phyloP scores from a whole-genome alignment of 2,888 invertebrate species.

The Linnaemya tessellans region DNA sequence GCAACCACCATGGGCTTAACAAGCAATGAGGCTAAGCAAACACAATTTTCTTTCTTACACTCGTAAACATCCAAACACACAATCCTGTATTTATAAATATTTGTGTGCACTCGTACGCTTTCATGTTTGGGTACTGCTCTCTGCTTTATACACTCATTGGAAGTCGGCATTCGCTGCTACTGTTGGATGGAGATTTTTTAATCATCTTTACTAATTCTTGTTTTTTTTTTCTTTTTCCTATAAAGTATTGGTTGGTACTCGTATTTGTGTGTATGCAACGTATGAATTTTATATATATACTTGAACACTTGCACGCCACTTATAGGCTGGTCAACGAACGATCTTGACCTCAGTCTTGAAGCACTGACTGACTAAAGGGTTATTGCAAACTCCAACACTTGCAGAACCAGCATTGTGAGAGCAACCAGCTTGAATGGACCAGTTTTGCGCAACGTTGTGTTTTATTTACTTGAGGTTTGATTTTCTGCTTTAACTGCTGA shows the following conservation, averaged over 20 bases:
- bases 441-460: constrained; percentile 55
- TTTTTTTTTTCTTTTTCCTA: constrained; percentile 34
- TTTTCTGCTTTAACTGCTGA: constrained; percentile 16
- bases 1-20: constrained; percentile 31
- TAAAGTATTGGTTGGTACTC: constrained; percentile 23
- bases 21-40: constrained; percentile 26
- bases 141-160: constrained; percentile 10
- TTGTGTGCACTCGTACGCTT: not conserved
- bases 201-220: constrained; percentile 54
- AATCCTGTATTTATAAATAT: not conserved
- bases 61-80: constrained; percentile 1
- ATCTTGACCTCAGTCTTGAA: constrained; percentile 73
- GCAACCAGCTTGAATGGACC: constrained; percentile 58
- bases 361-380: constrained; percentile 67
- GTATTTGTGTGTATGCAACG: constrained; percentile 27
- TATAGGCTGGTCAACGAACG: constrained; percentile 72
- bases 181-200: constrained; percentile 40
- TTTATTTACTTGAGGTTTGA: constrained; percentile 35
- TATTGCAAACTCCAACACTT: constrained; percentile 55
- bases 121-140: constrained; percentile 14
- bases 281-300: constrained; percentile 17
- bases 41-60: constrained; percentile 34
- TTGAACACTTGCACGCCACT: constrained; percentile 27
- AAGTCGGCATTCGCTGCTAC: constrained; percentile 22
- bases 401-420: constrained; percentile 24